Evolutionary conservation across 2,113 vertebrate genomes (phyloP), one percentile per base, ranked within the genome.

Genomic region (Callocephalon fimbriatum): DNA sequence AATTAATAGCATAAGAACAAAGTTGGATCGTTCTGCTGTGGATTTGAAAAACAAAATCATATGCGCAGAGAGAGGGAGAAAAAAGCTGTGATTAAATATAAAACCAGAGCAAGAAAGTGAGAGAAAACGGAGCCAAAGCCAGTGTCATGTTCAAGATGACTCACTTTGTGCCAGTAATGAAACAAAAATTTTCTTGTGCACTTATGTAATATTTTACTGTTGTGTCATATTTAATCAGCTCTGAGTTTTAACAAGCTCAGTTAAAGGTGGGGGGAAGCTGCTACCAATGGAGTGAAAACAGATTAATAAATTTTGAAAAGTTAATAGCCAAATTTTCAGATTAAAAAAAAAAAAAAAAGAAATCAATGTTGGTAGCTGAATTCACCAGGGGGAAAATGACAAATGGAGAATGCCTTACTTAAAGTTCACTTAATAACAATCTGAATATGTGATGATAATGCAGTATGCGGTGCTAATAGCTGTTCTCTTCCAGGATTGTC

Each of bases 1-100:
- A 98, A 98, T 98, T 98, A 98, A 98, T 96, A 97, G 96, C 96
- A 91, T 85, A 95, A 97, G 97, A 98, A 97, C 96, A 97, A 98
- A 97, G 97, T 93, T 97, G 97, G 97, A 97, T 56, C 85, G 0
- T 95, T 97, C 76, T 89, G 73, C 92, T 80, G 65, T 92, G 87
- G 94, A 94, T 93, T 78, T 86, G 83, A 87, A 94, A 87, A 94
- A 85, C 84, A 93, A 93, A 94, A 95, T 94, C 7, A 29, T 93
- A 86, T 56, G 75, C 2, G 44, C 67, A 90, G 90, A 91, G 83
- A 86, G 63, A 92, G 76, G 12, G 47, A 88, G 56, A 91, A 93
- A 96, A 94, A 94, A 92, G 47, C 45, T 67, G 77, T 93, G 92
- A 97, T 97, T 96, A 97, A 96, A 97, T 95, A 96, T 58, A 96